phyloP scores from a whole-genome alignment of 1,140 invertebrate genomes.

The Pogonomyrmex californicus region DNA sequence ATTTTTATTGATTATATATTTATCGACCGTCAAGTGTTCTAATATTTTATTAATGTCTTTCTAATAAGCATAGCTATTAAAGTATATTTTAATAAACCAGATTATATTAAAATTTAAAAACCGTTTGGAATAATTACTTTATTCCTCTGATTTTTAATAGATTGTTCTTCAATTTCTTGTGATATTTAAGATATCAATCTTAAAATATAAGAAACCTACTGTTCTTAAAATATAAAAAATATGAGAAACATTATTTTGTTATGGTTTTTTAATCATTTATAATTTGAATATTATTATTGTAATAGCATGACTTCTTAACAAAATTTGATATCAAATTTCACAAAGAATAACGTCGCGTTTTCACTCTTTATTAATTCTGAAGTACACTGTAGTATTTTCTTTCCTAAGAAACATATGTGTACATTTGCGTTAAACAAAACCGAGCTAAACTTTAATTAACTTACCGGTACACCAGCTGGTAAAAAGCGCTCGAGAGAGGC shows the following conservation, averaged over 20 bases:
- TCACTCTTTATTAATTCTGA: not conserved
- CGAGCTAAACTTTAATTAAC: slow-evolving; percentile 32
- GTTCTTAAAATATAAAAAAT: not conserved
- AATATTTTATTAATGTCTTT: not conserved
- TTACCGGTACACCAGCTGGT: slow-evolving; percentile 94
- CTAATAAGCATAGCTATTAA: not conserved
- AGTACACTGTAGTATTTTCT: not conserved
- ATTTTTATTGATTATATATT: not conserved
- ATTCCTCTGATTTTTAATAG: not conserved
- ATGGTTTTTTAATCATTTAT: not conserved
- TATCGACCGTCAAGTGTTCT: not conserved
- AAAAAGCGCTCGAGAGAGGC: slow-evolving; percentile 94
- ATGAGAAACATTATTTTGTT: not conserved
- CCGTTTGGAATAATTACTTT: not conserved
- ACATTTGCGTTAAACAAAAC: not conserved
- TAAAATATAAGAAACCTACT: too few species aligned
- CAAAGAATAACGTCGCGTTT: not conserved
- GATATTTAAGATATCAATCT: not conserved
- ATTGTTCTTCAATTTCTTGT: not conserved
- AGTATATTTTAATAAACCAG: not conserved
- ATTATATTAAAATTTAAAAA: not conserved
- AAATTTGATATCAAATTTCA: not conserved
- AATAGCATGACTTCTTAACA: not conserved
- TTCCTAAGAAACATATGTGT: not conserved
- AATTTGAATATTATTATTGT: not conserved